These are phyloP conservation scores for Meteorus sp. DNA, from an alignment of 1,140 invertebrate species.

Conservation along the genomic window DNA sequence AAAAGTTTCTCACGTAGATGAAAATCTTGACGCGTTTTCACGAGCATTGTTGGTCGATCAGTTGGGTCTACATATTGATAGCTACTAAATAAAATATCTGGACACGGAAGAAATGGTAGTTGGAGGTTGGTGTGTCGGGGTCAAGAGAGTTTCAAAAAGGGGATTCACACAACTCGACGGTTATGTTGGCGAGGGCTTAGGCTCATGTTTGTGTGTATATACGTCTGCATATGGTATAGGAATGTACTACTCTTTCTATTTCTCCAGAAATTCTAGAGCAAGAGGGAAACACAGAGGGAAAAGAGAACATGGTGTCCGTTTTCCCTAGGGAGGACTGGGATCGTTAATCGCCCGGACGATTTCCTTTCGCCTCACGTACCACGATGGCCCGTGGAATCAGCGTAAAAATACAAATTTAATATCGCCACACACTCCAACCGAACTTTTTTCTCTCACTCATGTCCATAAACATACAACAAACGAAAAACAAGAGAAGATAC, in stretches of 20 bases:
- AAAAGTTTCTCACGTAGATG: no score
- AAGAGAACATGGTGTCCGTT: constrained; percentile 15
- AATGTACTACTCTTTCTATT: no score
- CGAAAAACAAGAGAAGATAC: no score
- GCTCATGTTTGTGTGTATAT: background rate
- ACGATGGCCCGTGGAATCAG: constrained; percentile 59
- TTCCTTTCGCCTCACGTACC: constrained; percentile 58
- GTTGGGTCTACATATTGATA: constrained; percentile 59
- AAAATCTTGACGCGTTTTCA: constrained; percentile 27
- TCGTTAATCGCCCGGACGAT: constrained; percentile 59
- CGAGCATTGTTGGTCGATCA: constrained; percentile 39
- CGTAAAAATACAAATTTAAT: constrained; percentile 64
- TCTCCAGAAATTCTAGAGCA: background rate
- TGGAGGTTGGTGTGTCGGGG: constrained; percentile 25
- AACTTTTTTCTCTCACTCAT: background rate
- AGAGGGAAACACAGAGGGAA: background rate
- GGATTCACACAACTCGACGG: constrained; percentile 35
- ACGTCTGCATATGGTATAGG: no score
- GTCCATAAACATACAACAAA: no score
- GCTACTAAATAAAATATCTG: constrained; percentile 57
- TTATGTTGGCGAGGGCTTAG: constrained; percentile 20
- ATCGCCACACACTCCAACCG: constrained; percentile 33
- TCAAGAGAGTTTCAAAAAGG: constrained; percentile 20
- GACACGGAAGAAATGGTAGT: constrained; percentile 20
- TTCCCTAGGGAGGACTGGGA: constrained; percentile 50